Conservation (phyloP, 2,797 vertebrate species). For the Phoebastria nigripes region DNA sequence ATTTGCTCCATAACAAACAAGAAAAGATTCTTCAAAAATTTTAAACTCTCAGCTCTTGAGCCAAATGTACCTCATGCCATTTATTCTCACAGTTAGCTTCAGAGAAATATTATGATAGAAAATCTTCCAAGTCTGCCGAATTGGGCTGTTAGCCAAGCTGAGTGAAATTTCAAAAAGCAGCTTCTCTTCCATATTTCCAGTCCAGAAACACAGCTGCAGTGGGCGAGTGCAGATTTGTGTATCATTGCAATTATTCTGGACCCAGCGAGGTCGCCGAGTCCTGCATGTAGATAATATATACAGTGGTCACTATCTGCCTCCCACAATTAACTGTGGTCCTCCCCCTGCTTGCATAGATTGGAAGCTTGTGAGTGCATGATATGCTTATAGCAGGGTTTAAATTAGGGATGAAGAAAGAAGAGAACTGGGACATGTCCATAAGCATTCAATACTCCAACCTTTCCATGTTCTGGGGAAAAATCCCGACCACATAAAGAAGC, state of each 20-base stretch:
- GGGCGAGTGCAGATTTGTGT: background rate
- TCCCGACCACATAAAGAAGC: background rate
- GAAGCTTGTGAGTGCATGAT: background rate
- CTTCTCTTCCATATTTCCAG: background rate
- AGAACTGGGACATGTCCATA: background rate
- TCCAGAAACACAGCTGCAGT: background rate
- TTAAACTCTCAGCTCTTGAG: slow-evolving; percentile 28
- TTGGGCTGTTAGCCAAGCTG: slow-evolving; percentile 19
- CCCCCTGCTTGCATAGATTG: background rate
- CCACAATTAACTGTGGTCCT: background rate
- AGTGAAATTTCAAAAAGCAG: slow-evolving; percentile 19
- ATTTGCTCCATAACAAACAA: slow-evolving; percentile 49
- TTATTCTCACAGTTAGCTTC: slow-evolving; percentile 52
- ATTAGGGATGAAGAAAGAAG: background rate
- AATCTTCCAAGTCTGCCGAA: slow-evolving; percentile 45
- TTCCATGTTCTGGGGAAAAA: background rate
- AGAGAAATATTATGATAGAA: slow-evolving; percentile 60
- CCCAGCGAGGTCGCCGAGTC: background rate
- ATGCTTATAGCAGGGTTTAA: background rate
- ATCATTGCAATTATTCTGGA: background rate
- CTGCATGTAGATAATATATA: background rate
- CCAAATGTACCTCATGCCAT: slow-evolving; percentile 28
- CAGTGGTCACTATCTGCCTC: background rate
- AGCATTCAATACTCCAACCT: background rate
- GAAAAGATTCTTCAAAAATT: slow-evolving; percentile 13